phyloP scores from a whole-genome alignment of 2,888 invertebrate species.

The Willowsia nigromaculata region DNA sequence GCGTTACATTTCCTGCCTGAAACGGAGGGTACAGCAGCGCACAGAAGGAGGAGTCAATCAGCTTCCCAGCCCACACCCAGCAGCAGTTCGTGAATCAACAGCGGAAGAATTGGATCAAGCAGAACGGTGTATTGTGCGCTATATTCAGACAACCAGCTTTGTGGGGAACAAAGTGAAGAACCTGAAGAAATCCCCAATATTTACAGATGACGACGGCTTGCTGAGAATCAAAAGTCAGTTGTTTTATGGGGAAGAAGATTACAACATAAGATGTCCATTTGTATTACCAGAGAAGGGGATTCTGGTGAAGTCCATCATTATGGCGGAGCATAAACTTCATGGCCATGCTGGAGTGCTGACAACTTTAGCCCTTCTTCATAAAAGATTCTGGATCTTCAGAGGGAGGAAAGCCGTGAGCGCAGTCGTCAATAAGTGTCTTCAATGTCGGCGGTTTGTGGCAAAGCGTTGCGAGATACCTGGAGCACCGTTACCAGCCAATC shows the following conservation, averaged over 20 bases:
- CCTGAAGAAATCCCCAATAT: background rate
- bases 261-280: background rate
- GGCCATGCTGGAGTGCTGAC: background rate
- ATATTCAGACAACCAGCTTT: background rate
- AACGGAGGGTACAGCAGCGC: background rate
- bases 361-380: background rate
- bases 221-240: background rate
- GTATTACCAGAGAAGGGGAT: background rate
- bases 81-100: background rate
- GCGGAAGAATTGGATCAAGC: background rate
- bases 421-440: conserved; percentile 51
- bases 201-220: background rate
- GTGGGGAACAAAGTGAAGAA: background rate
- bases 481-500: background rate
- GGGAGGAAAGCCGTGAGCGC: background rate
- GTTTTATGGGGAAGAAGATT: background rate
- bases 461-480: background rate
- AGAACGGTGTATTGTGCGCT: background rate
- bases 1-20: background rate
- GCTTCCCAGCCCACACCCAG: background rate
- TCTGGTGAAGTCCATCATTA: background rate
- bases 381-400: background rate
- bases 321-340: background rate
- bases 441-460: conserved; percentile 77
- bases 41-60: background rate